phyloP scores from a whole-genome alignment of 2,888 invertebrate species.

The Heteropelma amictum region DNA sequence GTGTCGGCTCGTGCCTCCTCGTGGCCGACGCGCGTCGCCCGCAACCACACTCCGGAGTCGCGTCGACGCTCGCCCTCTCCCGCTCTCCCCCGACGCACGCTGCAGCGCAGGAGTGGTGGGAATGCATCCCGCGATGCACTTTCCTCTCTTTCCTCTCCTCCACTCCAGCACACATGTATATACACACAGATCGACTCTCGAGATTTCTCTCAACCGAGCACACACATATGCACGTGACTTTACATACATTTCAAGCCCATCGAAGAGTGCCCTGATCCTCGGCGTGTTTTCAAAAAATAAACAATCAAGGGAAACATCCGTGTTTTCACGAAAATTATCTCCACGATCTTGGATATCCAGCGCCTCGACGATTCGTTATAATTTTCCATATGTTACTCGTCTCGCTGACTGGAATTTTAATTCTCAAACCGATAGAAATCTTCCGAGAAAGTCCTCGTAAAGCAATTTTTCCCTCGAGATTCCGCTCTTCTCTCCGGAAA shows the following conservation, averaged over 20 bases:
- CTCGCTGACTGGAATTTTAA: too few relatives aligned
- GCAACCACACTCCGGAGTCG: constrained; percentile 60
- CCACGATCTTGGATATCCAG: too few relatives aligned
- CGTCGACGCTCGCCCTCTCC: constrained; percentile 46
- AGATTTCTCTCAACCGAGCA: too few relatives aligned
- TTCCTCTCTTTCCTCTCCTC: neutral
- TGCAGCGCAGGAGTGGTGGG: constrained; percentile 46
- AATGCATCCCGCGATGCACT: constrained; percentile 47
- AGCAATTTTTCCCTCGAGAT: too few relatives aligned
- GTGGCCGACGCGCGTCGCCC: constrained; percentile 66
- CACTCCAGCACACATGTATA: neutral
- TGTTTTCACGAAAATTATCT: too few relatives aligned
- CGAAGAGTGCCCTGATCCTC: neutral
- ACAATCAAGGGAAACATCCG: too few relatives aligned
- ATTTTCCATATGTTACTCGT: too few relatives aligned
- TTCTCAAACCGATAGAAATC: too few relatives aligned
- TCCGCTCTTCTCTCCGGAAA: too few relatives aligned
- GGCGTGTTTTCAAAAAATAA: too few relatives aligned
- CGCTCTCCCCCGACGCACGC: constrained; percentile 50
- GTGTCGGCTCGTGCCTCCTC: constrained; percentile 71
- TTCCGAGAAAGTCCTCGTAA: too few relatives aligned
- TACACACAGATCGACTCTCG: constrained; percentile 9
- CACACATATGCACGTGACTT: constrained; percentile 7
- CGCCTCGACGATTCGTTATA: too few relatives aligned
- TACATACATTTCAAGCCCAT: neutral